Base-by-base conservation (phyloP, 2,888 invertebrate species). In the Hoplodrina ambigua region DNA sequence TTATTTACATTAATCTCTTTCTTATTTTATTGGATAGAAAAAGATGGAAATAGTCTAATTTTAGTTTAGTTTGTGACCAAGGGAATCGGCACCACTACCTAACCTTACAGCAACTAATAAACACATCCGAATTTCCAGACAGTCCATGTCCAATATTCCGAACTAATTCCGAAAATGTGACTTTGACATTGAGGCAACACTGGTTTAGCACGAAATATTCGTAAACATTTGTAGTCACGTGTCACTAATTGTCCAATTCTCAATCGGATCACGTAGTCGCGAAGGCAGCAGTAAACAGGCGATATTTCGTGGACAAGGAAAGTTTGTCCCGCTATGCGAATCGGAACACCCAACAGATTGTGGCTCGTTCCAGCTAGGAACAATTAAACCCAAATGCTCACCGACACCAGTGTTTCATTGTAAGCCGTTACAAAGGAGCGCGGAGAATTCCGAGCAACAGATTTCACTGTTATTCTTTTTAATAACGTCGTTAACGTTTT, bases 341-440 rank as follows among this genome's bases (percentile, higher is more conserved):
- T 67, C 54, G 56, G 59, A 71, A 79, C 60, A 54, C 56, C 65
- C 69, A 82, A 81, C 85, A 85, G 86, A 87, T 86, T 88, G 87
- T 79, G 84, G 86, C 81, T 82, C 82, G 82, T 80, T 72, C 70
- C 65, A 78, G 77, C 78, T 75, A 82, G 79, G 85, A 89, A 89
- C 91, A 90, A 91, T 92, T 92, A 91, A 89, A 89, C 84, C 89
- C 89, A 91, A 85, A 89, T 87, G 88, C 85, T 88, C 83, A 86
- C 86, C 83, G 81, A 88, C 87, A 86, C 86, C 87, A 87, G 83
- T 86, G 87, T 86, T 88, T 85, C 87, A 87, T 86, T 87, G 86
- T 87, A 84, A 85, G 82, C 85, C 82, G 69, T 87, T 86, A 86
- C 84, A 86, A 87, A 87, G 80, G 86, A 87, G 83, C 79, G 79